These are phyloP conservation scores for Spodoptera frugiperda DNA, from an alignment of 1,140 invertebrate genomes.

Conservation along the genomic window DNA sequence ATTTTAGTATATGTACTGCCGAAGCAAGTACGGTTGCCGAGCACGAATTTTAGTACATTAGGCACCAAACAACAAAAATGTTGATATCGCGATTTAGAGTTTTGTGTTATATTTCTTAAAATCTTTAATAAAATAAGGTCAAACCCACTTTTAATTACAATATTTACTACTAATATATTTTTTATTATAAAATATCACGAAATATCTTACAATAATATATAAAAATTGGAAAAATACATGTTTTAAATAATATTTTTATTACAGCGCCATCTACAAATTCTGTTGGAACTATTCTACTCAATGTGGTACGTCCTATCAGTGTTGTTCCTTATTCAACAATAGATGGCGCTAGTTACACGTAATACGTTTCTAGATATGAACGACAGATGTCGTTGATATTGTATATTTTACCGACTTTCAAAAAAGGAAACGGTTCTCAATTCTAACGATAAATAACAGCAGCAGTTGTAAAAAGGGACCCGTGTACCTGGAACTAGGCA, in stretches of 20 bases:
- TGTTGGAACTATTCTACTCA: background rate
- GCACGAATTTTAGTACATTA: background rate
- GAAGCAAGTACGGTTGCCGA: background rate
- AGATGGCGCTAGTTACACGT: constrained; percentile 2
- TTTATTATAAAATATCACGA: background rate
- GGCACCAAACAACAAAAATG: background rate
- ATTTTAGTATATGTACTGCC: constrained; percentile 36
- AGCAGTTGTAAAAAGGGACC: too few species aligned
- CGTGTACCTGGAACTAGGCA: too few species aligned
- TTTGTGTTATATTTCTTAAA: background rate
- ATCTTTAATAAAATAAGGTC: background rate
- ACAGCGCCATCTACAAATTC: background rate
- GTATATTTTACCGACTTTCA: too few species aligned
- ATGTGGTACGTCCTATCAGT: background rate
- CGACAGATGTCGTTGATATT: too few species aligned
- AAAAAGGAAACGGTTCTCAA: too few species aligned
- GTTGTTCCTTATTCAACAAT: background rate
- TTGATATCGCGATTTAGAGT: background rate
- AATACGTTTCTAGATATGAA: background rate
- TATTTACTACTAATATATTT: background rate
- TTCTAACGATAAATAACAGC: too few species aligned
- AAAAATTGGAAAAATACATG: background rate
- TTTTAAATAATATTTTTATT: background rate
- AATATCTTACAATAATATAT: background rate
- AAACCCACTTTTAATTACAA: background rate